Conservation (phyloP, 2,113 vertebrate species). For the Macrotis lagotis region DNA sequence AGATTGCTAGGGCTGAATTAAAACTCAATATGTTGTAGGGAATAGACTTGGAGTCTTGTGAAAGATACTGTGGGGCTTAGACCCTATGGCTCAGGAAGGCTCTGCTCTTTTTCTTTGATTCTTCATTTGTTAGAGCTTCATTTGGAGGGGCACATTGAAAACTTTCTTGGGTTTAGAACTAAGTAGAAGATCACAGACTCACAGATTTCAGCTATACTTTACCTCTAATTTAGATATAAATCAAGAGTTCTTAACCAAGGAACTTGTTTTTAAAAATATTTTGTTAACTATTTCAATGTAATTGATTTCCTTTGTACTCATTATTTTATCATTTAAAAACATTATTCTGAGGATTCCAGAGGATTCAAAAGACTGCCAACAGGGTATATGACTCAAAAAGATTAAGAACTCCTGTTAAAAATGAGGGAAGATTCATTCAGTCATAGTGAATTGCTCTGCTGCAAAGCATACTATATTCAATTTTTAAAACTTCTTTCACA, state of each 20-base stretch:
- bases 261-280: not conserved
- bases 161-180: not conserved
- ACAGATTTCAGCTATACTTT: not conserved
- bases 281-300: not conserved
- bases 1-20: not conserved
- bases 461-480: no score
- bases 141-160: slow-evolving; percentile 16
- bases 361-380: not conserved
- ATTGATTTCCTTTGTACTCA: not conserved
- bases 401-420: not conserved
- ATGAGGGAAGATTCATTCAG: not conserved
- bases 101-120: not conserved
- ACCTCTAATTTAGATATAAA: not conserved
- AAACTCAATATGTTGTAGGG: not conserved
- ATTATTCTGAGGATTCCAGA: not conserved
- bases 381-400: not conserved
- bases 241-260: not conserved
- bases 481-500: no score
- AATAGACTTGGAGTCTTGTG: not conserved
- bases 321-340: not conserved
- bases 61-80: not conserved
- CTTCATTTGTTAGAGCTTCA: not conserved
- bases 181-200: not conserved
- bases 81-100: not conserved
- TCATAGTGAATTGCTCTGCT: no score